Percentiles rank a stretch among this genome's conserved stretches.
These are phyloP conservation scores for Leptodactylus fallax DNA, from an alignment of 2,797 vertebrate genomes.

Conservation along the genomic window DNA sequence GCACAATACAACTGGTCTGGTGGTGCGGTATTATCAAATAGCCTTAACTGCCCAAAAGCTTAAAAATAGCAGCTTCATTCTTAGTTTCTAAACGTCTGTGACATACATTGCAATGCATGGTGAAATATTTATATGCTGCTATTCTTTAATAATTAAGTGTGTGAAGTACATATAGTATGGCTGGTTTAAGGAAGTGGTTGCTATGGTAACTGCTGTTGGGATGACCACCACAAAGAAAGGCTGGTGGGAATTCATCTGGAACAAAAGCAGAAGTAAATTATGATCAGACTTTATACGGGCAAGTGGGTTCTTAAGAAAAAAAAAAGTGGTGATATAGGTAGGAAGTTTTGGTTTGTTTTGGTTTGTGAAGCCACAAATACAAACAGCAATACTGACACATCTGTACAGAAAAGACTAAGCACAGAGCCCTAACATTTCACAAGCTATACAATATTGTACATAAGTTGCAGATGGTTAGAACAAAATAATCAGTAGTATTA, in stretches of 20 bases:
- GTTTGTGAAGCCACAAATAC: too few relatives aligned
- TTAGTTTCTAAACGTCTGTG: not conserved
- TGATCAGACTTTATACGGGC: not conserved
- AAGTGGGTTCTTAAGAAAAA: not conserved
- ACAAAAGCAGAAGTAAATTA: not conserved
- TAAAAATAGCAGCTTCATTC: too few relatives aligned
- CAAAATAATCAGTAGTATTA: too few relatives aligned
- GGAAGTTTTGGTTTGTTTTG: too few relatives aligned
- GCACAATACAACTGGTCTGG: too few relatives aligned
- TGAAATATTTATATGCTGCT: constrained; percentile 16
- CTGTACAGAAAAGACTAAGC: too few relatives aligned
- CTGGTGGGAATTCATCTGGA: not conserved
- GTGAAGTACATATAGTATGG: not conserved
- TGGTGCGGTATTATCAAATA: too few relatives aligned
- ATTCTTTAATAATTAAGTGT: not conserved
- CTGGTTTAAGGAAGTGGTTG: not conserved
- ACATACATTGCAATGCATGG: not conserved
- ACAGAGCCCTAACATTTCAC: too few relatives aligned
- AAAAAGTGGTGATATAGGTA: not conserved
- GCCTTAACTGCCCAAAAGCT: too few relatives aligned
- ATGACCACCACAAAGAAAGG: not conserved
- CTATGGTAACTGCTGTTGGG: constrained; percentile 3
- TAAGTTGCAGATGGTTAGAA: too few relatives aligned
- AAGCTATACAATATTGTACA: too few relatives aligned
- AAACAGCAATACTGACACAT: too few relatives aligned